phyloP scores from a whole-genome alignment of 2,113 vertebrate genomes.

The Grantiella picta region DNA sequence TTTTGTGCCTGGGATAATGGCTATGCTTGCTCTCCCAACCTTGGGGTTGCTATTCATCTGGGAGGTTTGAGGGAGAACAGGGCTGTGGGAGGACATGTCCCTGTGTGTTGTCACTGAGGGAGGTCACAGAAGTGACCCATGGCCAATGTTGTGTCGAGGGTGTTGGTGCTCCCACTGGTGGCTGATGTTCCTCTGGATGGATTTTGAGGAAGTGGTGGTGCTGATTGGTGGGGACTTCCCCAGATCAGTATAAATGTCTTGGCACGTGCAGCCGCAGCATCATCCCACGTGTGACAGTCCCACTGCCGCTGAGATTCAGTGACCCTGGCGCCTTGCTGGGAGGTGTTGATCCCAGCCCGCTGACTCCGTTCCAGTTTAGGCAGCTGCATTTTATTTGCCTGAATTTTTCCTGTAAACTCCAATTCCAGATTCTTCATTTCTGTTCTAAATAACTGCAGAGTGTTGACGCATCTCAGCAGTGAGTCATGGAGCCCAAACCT shows the following conservation, averaged over 20 bases:
- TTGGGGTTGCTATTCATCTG: fast-evolving
- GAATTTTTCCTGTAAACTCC: not conserved
- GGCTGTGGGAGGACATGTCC: fast-evolving
- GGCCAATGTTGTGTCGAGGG: fast-evolving
- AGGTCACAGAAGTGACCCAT: fast-evolving
- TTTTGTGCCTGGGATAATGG: fast-evolving
- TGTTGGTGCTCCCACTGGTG: not conserved
- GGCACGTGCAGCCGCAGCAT: not conserved
- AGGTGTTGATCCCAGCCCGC: not conserved
- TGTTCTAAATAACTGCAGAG: not conserved
- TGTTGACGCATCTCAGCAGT: conserved; percentile 1
- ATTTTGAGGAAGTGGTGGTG: not conserved
- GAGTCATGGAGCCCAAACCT: not conserved
- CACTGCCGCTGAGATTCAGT: fast-evolving
- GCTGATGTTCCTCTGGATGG: not conserved
- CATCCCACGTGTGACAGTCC: not conserved
- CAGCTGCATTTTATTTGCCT: conserved; percentile 15
- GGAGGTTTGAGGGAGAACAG: not conserved
- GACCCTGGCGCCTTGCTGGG: not conserved
- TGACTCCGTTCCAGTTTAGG: not conserved
- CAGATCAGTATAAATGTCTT: not conserved
- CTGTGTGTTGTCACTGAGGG: not conserved
- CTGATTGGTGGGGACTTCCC: not conserved
- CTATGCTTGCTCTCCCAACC: fast-evolving
- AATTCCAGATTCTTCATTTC: not conserved